Conservation (phyloP, 2,113 vertebrate genomes). For the Clarias batrachus region DNA sequence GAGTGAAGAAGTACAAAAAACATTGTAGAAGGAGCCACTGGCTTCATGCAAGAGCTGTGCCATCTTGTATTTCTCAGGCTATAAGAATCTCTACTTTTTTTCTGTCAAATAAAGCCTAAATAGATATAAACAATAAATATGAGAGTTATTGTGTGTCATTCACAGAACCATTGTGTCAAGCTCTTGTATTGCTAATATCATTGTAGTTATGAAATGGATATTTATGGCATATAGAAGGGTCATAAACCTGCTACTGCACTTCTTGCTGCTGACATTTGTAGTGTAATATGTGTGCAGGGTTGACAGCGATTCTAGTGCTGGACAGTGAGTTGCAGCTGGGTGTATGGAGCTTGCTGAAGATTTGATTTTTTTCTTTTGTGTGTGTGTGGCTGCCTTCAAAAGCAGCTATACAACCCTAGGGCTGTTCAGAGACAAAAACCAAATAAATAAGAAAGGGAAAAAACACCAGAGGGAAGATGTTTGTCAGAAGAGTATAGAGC, state of each 20-base stretch:
- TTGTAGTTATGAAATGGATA: conserved; percentile 7
- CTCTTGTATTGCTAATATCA: conserved; percentile 21
- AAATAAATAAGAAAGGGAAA: conserved; percentile 47
- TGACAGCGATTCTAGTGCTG: conserved; percentile 22
- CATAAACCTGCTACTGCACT: conserved; percentile 30
- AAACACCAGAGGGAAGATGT: conserved; percentile 22
- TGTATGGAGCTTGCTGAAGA: conserved; percentile 23
- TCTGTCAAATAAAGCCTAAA: conserved; percentile 4
- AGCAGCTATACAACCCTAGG: conserved; percentile 27
- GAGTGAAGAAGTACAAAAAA: not conserved
- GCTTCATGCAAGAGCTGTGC: not conserved
- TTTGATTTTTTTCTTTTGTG: conserved; percentile 34
- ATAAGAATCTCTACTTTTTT: not conserved
- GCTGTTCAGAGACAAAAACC: conserved; percentile 29
- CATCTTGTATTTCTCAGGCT: too few relatives aligned
- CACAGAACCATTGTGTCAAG: not conserved
- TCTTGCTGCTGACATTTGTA: conserved; percentile 38
- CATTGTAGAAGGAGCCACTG: not conserved
- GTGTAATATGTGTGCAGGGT: conserved; percentile 35
- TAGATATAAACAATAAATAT: not conserved
- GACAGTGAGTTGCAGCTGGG: conserved; percentile 19
- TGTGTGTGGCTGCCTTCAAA: conserved; percentile 32
- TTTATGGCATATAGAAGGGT: conserved; percentile 28
- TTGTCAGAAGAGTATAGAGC: conserved; percentile 35
- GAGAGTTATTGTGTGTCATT: not conserved